Evolutionary conservation across 2,113 vertebrate genomes (phyloP).

Genomic region (Mormyrus lacerda): DNA sequence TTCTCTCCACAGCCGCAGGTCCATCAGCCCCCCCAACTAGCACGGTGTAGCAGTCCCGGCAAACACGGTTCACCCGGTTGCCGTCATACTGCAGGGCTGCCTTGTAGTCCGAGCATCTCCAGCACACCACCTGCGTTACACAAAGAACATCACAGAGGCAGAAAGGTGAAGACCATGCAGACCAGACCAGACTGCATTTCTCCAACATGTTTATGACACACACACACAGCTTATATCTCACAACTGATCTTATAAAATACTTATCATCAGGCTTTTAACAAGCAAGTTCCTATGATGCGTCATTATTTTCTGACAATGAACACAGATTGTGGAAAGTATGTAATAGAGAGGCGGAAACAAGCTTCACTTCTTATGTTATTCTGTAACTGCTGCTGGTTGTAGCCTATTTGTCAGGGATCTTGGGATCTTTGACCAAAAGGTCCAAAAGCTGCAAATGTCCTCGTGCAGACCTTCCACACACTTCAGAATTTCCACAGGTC

Average conservation of each 20-base stretch:
- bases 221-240: not conserved
- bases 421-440: not conserved
- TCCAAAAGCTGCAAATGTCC: not conserved
- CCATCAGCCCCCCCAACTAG: constrained; percentile 46
- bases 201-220: not conserved
- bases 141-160: not conserved
- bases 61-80: constrained; percentile 54
- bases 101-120: constrained; percentile 59
- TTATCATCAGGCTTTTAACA: not conserved
- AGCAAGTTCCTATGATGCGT: not conserved
- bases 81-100: constrained; percentile 50
- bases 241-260: not conserved
- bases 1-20: constrained; percentile 38
- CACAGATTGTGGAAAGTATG: not conserved
- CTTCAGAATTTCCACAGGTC: not conserved
- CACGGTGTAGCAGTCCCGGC: constrained; percentile 51
- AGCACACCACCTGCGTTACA: constrained; percentile 60
- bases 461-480: not conserved
- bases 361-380: not conserved
- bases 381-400: not conserved
- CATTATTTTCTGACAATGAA: not conserved
- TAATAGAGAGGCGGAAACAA: not conserved
- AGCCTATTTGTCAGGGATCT: not conserved
- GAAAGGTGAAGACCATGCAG: not conserved
- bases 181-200: not conserved